Conservation (phyloP, 2,113 vertebrate genomes). For the Speoplatyrhinus poulsoni region DNA sequence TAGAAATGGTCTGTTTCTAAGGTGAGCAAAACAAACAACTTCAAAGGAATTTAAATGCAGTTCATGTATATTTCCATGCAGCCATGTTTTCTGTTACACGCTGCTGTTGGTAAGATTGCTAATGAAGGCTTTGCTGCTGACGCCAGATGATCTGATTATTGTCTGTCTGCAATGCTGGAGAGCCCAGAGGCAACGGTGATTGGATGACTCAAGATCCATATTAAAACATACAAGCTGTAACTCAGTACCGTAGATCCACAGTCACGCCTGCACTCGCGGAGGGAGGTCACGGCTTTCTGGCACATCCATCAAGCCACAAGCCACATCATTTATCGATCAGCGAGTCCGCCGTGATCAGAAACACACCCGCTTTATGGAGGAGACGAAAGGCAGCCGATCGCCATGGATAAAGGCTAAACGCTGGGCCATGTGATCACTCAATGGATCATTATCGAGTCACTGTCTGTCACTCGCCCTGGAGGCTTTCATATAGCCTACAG, state of each 20-base stretch:
- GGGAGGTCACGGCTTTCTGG: constrained; percentile 22
- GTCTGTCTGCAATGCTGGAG: constrained; percentile 39
- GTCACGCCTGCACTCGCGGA: background rate
- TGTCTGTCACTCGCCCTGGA: constrained; percentile 41
- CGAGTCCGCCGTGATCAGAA: constrained; percentile 35
- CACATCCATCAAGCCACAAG: constrained; percentile 21
- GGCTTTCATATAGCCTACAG: constrained; percentile 8
- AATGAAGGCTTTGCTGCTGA: constrained; percentile 52
- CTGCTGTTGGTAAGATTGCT: constrained; percentile 45
- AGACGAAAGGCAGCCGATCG: constrained; percentile 42
- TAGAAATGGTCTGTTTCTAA: constrained; percentile 72
- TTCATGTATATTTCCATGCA: constrained; percentile 61
- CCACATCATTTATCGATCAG: constrained; percentile 31
- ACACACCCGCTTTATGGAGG: constrained; percentile 24
- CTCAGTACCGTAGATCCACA: background rate
- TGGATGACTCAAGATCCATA: constrained; percentile 2
- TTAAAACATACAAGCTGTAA: constrained; percentile 13
- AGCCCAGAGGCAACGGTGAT: constrained; percentile 23
- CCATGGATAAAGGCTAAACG: background rate
- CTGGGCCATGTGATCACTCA: background rate
- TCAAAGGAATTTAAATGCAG: constrained; percentile 74
- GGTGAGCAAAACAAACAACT: constrained; percentile 77
- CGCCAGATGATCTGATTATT: constrained; percentile 68
- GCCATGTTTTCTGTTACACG: constrained; percentile 55
- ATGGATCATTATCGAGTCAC: constrained; percentile 15